phyloP scores from a whole-genome alignment of 2,888 invertebrate genomes.

The Acrobasis suavella region DNA sequence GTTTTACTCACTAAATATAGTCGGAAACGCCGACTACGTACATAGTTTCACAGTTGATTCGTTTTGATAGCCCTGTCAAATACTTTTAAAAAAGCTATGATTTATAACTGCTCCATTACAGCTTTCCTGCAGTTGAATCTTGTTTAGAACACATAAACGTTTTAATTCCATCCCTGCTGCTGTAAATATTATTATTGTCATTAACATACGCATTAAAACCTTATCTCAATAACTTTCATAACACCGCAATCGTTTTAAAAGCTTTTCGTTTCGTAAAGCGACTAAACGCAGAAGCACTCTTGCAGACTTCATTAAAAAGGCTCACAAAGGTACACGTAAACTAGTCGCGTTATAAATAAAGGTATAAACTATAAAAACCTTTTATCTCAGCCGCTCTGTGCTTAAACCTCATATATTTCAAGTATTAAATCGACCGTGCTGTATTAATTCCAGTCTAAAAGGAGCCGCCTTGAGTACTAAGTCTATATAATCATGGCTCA shows the following conservation, averaged over 20 bases:
- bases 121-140: not conserved
- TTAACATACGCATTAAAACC: slow-evolving; percentile 18
- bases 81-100: too few species aligned
- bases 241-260: slow-evolving; percentile 29
- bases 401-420: slow-evolving; percentile 38
- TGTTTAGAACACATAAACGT: slow-evolving; percentile 2
- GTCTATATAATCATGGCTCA: slow-evolving; percentile 31
- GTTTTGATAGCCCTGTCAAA: too few species aligned
- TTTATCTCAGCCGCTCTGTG: slow-evolving; percentile 44
- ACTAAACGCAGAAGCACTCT: slow-evolving; percentile 30
- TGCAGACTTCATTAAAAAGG: slow-evolving; percentile 40
- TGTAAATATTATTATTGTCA: slow-evolving; percentile 19
- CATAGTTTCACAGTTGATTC: too few species aligned
- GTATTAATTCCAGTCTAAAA: slow-evolving; percentile 36
- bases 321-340: slow-evolving; percentile 34
- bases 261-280: slow-evolving; percentile 30
- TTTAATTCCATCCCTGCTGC: slow-evolving; percentile 2
- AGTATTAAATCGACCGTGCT: slow-evolving; percentile 48
- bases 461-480: slow-evolving; percentile 29
- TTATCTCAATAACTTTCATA: slow-evolving; percentile 25
- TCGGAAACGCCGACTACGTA: too few species aligned
- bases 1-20: too few species aligned
- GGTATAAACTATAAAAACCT: slow-evolving; percentile 54
- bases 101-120: not conserved
- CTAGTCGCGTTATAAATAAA: slow-evolving; percentile 39